These are phyloP conservation scores for Dasysyrphus tricinctus DNA, from an alignment of 2,888 invertebrate species.

Conservation along the genomic window DNA sequence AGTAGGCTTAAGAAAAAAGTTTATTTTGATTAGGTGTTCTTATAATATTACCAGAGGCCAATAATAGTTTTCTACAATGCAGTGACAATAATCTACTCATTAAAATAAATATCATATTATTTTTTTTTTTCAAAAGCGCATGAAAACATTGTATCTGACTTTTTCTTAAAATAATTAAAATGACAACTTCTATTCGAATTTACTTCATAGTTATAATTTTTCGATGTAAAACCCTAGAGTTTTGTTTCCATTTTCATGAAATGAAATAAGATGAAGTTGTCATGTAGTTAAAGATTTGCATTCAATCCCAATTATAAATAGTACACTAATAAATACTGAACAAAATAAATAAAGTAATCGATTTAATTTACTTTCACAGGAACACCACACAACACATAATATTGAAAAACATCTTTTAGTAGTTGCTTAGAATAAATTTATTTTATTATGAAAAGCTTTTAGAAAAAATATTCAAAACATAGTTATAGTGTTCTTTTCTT, in stretches of 20 bases:
- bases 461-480: not conserved
- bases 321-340: not conserved
- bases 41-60: too few relatives aligned
- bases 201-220: not conserved
- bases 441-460: not conserved
- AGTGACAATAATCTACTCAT: too few relatives aligned
- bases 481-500: not conserved
- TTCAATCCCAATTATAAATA: not conserved
- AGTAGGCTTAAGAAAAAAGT: too few relatives aligned
- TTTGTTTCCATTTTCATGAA: not conserved
- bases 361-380: conserved; percentile 36
- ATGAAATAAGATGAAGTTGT: not conserved
- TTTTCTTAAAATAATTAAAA: too few relatives aligned
- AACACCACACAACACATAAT: conserved; percentile 27
- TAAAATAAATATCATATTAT: too few relatives aligned
- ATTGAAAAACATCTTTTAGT: conserved; percentile 17
- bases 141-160: too few relatives aligned
- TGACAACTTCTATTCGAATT: not conserved
- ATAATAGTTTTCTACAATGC: too few relatives aligned
- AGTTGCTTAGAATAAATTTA: conserved; percentile 32
- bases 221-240: not conserved
- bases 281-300: not conserved
- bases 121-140: too few relatives aligned
- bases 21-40: too few relatives aligned
- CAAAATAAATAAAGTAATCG: not conserved